Evolutionary conservation across 1,140 invertebrate species (phyloP).

Genomic region (Spodoptera frugiperda): DNA sequence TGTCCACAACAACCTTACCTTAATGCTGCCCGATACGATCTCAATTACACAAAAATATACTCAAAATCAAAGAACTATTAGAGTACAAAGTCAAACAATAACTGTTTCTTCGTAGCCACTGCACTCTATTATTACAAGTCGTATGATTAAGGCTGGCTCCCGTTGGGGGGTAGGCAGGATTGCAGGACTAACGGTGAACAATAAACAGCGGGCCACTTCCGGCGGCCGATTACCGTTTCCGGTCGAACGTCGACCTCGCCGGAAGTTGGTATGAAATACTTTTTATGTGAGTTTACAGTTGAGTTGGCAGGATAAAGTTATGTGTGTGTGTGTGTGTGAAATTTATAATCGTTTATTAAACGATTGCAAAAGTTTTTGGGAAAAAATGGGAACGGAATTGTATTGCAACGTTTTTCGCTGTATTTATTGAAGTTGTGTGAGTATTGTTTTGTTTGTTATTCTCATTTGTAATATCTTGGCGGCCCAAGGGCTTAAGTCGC

Average conservation of each 20-base stretch:
- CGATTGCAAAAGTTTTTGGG: too few relatives aligned
- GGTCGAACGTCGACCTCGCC: constrained; percentile 37
- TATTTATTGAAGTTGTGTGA: too few relatives aligned
- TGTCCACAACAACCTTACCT: background rate
- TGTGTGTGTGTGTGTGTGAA: too few relatives aligned
- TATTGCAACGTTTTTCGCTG: too few relatives aligned
- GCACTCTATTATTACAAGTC: background rate
- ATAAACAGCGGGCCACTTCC: constrained; percentile 44
- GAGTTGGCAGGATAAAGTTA: background rate
- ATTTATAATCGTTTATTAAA: too few relatives aligned
- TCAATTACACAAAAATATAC: constrained; percentile 14
- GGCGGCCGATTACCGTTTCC: constrained; percentile 46
- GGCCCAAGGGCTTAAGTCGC: too few relatives aligned
- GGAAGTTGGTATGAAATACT: constrained; percentile 46
- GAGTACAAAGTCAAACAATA: background rate
- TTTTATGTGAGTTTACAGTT: constrained; percentile 32
- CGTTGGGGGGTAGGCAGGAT: constrained; percentile 2
- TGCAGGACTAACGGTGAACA: constrained; percentile 25
- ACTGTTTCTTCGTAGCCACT: background rate
- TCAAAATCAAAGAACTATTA: constrained; percentile 8
- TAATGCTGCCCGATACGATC: background rate
- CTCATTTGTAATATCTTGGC: too few relatives aligned
- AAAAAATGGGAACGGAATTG: too few relatives aligned
- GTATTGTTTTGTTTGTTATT: too few relatives aligned
- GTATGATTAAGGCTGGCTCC: constrained; percentile 6